Evolutionary conservation across 2,113 vertebrate species (phyloP), one percentile per base, ranked within the genome.

Genomic region (Todiramphus saurophagus): DNA sequence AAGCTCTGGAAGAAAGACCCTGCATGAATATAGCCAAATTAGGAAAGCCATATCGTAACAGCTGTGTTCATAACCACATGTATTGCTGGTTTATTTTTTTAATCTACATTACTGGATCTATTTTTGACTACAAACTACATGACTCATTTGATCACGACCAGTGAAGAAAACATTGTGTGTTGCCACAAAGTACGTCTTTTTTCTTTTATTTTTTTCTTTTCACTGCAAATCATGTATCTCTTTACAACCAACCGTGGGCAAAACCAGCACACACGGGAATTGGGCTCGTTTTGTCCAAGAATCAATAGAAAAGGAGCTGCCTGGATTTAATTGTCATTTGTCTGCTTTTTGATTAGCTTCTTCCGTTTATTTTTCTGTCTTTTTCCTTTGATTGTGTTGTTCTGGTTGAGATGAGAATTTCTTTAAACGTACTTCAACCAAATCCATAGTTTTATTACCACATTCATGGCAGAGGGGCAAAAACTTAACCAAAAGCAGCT

Each of bases 21-120:
- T 30, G 87, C 75, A 11, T 43, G 74, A 87, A 93, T 89, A 87
- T 92, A 21, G 76, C 96, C 96, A 97, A 97, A 97, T 97, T 95
- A 96, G 96, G 96, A 89, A 96, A 94, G 35, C 83, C 78, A 9
- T 85, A 67, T 91, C 35, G 2, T 50, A 86, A 94, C 77, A 95
- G 90, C 92, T 92, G 94, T n/a, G 41, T 31, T 73, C 89, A 64
- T 11, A 84, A 55, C 82, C 92, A 91, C 91, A 87, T 35, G 23
- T 74, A 85, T 85, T 69, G 81, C 96, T 72, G 62, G 11, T 70
- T 79, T 85, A 16, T 66, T 94, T 96, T 96, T 95, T 75, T 44
- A 81, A 88, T 93, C 83, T 58, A 67, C 91, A 81, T 93, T 10
- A 67, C 87, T 62, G 50, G 15, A 18, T 59, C 92, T 96, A 97